Evolutionary conservation across 2,888 invertebrate genomes (phyloP).

Genomic region (Plemyria rubiginata): DNA sequence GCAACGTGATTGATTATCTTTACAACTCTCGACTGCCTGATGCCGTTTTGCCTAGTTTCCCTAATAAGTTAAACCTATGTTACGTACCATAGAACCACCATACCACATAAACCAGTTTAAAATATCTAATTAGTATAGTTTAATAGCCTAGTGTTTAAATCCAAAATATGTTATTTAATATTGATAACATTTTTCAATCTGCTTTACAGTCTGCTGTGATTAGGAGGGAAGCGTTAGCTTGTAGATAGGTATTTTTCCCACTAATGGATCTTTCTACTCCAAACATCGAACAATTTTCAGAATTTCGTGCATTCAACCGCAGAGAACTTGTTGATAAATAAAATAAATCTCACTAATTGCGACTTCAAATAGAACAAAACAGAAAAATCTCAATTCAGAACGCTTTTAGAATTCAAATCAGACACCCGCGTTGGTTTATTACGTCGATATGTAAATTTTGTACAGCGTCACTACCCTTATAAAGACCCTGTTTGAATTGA

Average conservation of each 20-base stretch:
- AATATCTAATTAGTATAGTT: too few relatives aligned
- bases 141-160: too few relatives aligned
- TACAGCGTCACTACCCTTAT: constrained; percentile 84
- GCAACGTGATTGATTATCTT: constrained; percentile 4
- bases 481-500: constrained; percentile 84
- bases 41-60: not conserved
- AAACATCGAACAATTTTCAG: not conserved
- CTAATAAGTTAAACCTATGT: not conserved
- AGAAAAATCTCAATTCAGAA: constrained; percentile 60
- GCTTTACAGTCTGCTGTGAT: too few relatives aligned
- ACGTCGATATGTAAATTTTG: constrained; percentile 84
- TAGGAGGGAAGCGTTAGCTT: too few relatives aligned
- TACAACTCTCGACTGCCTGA: not conserved
- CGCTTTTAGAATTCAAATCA: constrained; percentile 77
- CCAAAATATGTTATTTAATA: too few relatives aligned
- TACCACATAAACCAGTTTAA: too few relatives aligned
- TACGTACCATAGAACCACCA: too few relatives aligned
- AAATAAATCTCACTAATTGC: constrained; percentile 34
- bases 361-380: constrained; percentile 41
- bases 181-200: too few relatives aligned
- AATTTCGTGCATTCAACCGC: not conserved
- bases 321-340: constrained; percentile 7
- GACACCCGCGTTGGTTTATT: constrained; percentile 79
- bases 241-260: too few relatives aligned
- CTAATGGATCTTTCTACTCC: too few relatives aligned